These are phyloP conservation scores for Lophotriccus pileatus DNA, from an alignment of 2,797 vertebrate genomes.

Conservation along the genomic window DNA sequence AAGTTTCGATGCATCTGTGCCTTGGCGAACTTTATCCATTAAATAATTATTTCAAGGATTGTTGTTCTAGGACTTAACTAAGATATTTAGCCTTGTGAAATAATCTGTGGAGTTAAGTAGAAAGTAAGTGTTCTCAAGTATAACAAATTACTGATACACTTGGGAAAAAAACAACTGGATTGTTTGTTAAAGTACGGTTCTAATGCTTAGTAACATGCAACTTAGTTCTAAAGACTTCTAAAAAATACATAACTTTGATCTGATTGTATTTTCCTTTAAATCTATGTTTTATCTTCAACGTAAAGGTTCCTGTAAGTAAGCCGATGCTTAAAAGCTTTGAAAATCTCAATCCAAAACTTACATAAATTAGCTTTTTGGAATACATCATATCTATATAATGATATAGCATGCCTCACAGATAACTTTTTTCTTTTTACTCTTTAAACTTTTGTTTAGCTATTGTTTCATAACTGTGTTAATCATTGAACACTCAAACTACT, in stretches of 20 bases:
- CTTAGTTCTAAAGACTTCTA: not conserved
- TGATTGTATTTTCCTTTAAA: not conserved
- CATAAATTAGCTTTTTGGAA: not conserved
- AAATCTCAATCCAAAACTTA: not conserved
- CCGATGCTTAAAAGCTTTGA: not conserved
- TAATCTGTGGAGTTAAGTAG: not conserved
- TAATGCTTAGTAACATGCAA: not conserved
- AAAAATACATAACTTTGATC: not conserved
- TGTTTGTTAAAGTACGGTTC: not conserved
- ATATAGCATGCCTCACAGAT: not conserved
- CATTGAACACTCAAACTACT: not conserved
- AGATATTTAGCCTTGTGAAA: not conserved
- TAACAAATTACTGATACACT: not conserved
- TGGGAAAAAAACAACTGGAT: not conserved
- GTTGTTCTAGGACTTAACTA: not conserved
- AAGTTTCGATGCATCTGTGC: not conserved
- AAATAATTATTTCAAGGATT: not conserved
- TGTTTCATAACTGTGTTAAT: conserved; percentile 26
- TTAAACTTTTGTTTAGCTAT: not conserved
- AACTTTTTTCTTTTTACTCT: not conserved
- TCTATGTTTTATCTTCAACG: not conserved
- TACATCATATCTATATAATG: not conserved
- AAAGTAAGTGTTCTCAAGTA: not conserved
- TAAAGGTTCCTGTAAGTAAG: not conserved
- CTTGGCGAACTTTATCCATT: not conserved